phyloP scores from a whole-genome alignment of 1,140 invertebrate species.

The Tetragonula clypearis region DNA sequence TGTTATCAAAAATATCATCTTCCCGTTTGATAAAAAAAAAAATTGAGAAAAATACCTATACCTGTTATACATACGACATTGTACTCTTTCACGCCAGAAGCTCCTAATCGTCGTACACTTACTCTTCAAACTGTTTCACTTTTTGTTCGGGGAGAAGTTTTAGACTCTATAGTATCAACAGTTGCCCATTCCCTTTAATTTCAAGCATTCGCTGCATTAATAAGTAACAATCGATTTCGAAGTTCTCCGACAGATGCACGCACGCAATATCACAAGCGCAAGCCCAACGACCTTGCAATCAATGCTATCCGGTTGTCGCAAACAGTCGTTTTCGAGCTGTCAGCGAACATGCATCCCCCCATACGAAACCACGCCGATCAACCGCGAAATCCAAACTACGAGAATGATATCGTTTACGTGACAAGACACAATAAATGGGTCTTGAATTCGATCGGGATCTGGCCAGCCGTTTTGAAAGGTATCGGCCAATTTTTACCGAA shows the following conservation, averaged over 20 bases:
- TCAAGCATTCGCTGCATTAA: neutral
- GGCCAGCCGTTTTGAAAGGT: conserved; percentile 34
- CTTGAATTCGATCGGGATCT: conserved; percentile 53
- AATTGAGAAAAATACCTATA: too few species aligned
- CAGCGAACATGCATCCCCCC: neutral
- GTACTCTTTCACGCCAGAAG: neutral
- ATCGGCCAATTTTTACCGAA: neutral
- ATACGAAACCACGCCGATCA: neutral
- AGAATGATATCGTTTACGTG: conserved; percentile 22
- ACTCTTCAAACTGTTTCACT: neutral
- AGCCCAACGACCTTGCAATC: conserved; percentile 31
- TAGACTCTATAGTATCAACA: neutral
- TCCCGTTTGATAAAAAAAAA: too few species aligned
- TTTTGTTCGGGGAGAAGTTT: too few species aligned
- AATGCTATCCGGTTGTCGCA: neutral
- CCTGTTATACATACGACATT: neutral
- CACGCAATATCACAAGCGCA: conserved; percentile 11
- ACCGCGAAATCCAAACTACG: conserved; percentile 14
- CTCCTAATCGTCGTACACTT: neutral
- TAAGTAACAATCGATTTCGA: neutral
- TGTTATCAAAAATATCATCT: too few species aligned
- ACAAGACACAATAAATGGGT: conserved; percentile 46
- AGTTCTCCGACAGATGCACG: neutral
- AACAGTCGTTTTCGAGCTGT: conserved; percentile 19
- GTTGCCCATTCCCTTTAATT: neutral